Base-by-base conservation (phyloP, 2,888 invertebrate species). In the Leptinotarsa haldemani region DNA sequence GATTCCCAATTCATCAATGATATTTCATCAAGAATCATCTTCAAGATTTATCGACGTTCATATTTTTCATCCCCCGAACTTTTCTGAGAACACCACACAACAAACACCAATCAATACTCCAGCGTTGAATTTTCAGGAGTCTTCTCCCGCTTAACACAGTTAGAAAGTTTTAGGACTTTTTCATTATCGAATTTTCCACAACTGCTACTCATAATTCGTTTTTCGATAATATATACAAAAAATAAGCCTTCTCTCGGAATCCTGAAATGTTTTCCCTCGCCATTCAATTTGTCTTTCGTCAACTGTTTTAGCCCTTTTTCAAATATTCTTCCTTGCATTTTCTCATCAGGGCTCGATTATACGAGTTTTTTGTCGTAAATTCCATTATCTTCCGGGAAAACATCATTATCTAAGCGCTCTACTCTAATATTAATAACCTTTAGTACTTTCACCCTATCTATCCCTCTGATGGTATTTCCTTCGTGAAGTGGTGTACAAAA, bases 281-380 rank as follows among this genome's bases (percentile, higher is more conserved):
- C 30, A 61, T 61, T 61, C 30, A 25, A 30, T 61, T 61, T 61
- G 56, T 56, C 52, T 56, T 61, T 61, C 61, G n/a, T 25, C 40
- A 61, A 30, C 30, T 61, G 61, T 40, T 61, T 30, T n/a, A 61
- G n/a, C 40, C 61, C 40, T 61, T 61, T 61, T n/a, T 40, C 13
- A n/a, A 61, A 61, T 61, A 61, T 30, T 61, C 61, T 40, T 30
- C 61, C 61, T 61, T 61, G 40, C 61, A 61, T n/a, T 61, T 61
- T 40, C 61, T 61, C 61, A 61, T 61, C 61, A 61, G n/a, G 40
- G 15, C 61, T 61, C 61, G 61, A 61, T 40, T 61, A 61, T 30
- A 40, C 25, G 61, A 61, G n/a, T 61, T 30, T 58, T 61, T 61
- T 61, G 61, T 61, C 61, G 61, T 40, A 30, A 61, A 61, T 13